phyloP scores from a whole-genome alignment of 2,797 vertebrate genomes.

The Artibeus lituratus region DNA sequence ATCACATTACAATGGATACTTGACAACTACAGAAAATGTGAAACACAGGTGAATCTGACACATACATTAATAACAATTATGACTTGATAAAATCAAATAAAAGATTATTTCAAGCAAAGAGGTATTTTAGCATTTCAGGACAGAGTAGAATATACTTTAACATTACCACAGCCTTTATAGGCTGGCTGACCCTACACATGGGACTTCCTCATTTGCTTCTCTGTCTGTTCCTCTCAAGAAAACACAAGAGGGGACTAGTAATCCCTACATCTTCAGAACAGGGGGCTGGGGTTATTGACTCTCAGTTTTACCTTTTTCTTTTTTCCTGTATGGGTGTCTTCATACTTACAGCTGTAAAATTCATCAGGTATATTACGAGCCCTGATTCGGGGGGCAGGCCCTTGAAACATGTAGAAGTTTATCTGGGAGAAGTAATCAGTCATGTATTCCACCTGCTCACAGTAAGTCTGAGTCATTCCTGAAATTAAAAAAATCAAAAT shows the following conservation, averaged over 20 bases:
- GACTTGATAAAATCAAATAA: not conserved
- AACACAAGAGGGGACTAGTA: not conserved
- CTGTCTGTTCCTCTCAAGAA: not conserved
- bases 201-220: not conserved
- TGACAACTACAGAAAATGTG: not conserved
- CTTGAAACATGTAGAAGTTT: slow-evolving; percentile 89
- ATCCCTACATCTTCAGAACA: not conserved
- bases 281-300: not conserved
- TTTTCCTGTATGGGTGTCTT: fast-evolving
- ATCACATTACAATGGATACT: not conserved
- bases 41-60: not conserved
- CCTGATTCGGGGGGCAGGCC: slow-evolving; percentile 91
- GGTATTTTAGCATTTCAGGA: not conserved
- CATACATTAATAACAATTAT: not conserved
- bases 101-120: slow-evolving; percentile 1
- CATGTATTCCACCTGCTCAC: slow-evolving; percentile 85
- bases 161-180: not conserved
- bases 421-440: slow-evolving; percentile 83
- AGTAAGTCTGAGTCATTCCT: slow-evolving; percentile 95
- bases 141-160: not conserved
- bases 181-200: not conserved
- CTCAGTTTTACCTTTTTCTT: not conserved
- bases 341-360: slow-evolving; percentile 90
- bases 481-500: slow-evolving; percentile 11
- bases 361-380: slow-evolving; percentile 84